A percentile compares a stretch with the other conserved stretches of the same genome.
Conservation (phyloP, 53 echinoderm and acorn worm species). For the Astropecten irregularis region DNA sequence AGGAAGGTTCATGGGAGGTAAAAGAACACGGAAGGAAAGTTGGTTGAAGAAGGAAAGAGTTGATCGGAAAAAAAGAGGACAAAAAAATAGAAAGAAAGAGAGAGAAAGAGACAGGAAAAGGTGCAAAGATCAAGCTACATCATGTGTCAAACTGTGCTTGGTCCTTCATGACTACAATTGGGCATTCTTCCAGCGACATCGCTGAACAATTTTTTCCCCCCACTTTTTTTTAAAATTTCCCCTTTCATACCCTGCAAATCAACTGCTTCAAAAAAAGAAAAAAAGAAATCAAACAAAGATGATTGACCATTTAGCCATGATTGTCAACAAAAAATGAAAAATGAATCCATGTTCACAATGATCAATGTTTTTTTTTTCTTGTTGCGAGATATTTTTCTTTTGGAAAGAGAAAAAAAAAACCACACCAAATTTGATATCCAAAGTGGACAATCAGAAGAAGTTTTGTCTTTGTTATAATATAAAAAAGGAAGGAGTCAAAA, state of each 20-base stretch:
- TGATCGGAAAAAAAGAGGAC: background rate
- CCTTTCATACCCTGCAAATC: no score
- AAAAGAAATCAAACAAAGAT: background rate
- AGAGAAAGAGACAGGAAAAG: background rate
- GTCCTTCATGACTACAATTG: background rate
- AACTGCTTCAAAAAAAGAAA: background rate
- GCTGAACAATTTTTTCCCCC: no score
- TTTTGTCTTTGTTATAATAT: no score
- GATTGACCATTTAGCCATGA: background rate
- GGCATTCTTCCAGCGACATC: no score
- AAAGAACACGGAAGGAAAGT: background rate
- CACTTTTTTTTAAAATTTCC: no score
- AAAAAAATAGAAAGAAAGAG: background rate
- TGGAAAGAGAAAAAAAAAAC: no score
- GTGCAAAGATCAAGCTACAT: slow-evolving; percentile 43
- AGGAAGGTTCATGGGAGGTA: background rate
- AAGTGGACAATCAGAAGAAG: no score
- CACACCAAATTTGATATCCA: slow-evolving; percentile 48
- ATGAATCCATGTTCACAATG: background rate
- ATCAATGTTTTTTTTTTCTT: no score
- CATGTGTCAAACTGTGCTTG: background rate
- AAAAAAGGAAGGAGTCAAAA: no score
- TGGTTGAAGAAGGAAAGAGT: background rate
- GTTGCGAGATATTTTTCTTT: no score
- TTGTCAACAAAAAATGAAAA: background rate